Evolutionary conservation across 1,140 invertebrate genomes (phyloP).

Genomic region (Neodiprion pinetum): DNA sequence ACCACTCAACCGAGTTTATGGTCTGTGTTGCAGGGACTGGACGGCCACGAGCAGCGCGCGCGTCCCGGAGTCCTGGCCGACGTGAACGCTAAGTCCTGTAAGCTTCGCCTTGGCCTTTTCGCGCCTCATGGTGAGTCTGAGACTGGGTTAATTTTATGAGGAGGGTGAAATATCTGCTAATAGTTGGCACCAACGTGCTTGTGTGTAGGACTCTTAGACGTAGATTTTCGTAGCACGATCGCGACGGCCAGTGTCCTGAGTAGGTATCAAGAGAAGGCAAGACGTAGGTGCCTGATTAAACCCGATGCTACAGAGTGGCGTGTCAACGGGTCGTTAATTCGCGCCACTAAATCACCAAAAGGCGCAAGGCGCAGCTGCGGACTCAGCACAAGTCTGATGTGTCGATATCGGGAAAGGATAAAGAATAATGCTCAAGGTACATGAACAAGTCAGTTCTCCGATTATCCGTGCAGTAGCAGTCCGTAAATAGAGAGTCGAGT

Average conservation of each 20-base stretch:
- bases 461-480: no score
- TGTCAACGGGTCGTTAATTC: background rate
- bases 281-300: background rate
- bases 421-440: no score
- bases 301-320: background rate
- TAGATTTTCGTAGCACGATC: background rate
- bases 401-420: background rate
- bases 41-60: slow-evolving; percentile 59
- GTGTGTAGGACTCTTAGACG: no score
- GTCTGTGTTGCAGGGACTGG: slow-evolving; percentile 61
- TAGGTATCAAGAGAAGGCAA: background rate
- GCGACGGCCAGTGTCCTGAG: background rate
- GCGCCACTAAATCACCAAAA: background rate
- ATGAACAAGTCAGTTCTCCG: no score
- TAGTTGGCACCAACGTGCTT: no score
- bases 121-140: slow-evolving; percentile 54
- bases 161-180: background rate
- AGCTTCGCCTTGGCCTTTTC: slow-evolving; percentile 49
- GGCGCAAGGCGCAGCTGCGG: no score
- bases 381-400: background rate
- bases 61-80: slow-evolving; percentile 62
- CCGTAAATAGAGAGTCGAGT: no score
- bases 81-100: slow-evolving; percentile 53
- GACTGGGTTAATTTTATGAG: background rate
- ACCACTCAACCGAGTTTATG: slow-evolving; percentile 12